Conservation (phyloP, 2,113 vertebrate species). For the Phainopepla nitens region DNA sequence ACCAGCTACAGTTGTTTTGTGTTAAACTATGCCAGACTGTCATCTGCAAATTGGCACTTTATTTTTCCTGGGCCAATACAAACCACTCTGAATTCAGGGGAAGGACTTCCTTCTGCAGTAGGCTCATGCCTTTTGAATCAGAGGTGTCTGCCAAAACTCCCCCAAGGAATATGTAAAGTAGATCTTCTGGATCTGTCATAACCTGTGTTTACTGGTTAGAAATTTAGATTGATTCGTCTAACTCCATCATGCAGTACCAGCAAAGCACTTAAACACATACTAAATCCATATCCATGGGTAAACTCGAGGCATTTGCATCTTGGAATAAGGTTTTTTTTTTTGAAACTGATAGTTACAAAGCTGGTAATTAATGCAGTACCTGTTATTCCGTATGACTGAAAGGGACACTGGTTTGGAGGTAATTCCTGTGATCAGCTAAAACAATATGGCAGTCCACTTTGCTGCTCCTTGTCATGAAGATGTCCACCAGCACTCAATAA, state of each 20-base stretch:
- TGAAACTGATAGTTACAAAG: neutral
- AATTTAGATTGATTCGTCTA: neutral
- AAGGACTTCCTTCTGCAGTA: neutral
- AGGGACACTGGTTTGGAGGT: neutral
- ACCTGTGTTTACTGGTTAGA: neutral
- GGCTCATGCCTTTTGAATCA: neutral
- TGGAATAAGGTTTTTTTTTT: neutral
- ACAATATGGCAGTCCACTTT: neutral
- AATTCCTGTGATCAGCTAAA: neutral
- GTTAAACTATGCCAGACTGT: neutral
- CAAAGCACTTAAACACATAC: neutral
- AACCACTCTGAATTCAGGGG: neutral
- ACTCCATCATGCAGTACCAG: neutral
- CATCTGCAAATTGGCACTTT: neutral
- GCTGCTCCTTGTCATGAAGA: neutral
- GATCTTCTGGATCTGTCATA: neutral
- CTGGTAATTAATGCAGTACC: neutral
- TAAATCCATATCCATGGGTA: neutral
- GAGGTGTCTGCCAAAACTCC: neutral
- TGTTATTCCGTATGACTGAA: neutral
- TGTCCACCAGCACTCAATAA: accelerated
- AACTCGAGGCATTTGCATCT: neutral
- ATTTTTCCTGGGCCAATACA: neutral
- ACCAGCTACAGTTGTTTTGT: neutral
- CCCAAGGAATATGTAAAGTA: neutral